A percentile compares a stretch with the other conserved stretches of the same genome.
Evolutionary conservation across 2,113 vertebrate species (phyloP).

Genomic region (Xenopus tropicalis): DNA sequence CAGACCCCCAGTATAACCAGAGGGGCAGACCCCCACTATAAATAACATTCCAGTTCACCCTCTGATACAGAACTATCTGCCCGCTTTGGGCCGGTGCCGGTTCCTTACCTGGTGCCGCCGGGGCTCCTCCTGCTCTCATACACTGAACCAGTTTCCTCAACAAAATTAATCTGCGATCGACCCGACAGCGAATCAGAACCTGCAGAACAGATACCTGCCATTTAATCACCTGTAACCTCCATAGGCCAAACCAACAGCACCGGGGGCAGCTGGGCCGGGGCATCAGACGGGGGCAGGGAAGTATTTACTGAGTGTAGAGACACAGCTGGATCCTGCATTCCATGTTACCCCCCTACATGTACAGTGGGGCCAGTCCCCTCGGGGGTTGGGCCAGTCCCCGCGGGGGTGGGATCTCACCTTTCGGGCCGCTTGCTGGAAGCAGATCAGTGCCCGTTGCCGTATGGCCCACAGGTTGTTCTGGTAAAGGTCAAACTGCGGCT

Average conservation of each 20-base stretch:
- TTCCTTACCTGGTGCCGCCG: not conserved
- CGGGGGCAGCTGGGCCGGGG: too few species aligned
- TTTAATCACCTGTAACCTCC: not conserved
- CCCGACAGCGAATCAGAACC: conserved; percentile 69
- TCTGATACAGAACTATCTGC: too few species aligned
- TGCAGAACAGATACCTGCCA: conserved; percentile 42
- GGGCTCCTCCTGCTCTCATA: conserved; percentile 1
- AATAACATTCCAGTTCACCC: too few species aligned
- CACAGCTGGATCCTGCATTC: too few species aligned
- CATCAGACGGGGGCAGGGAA: too few species aligned
- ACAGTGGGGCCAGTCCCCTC: not conserved
- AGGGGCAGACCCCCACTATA: too few species aligned
- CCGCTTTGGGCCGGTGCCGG: not conserved
- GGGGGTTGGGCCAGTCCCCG: too few species aligned
- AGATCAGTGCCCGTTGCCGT: conserved; percentile 61
- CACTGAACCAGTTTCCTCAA: conserved; percentile 56
- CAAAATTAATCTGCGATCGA: conserved; percentile 62
- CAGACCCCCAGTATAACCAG: too few species aligned
- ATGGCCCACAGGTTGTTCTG: conserved; percentile 65
- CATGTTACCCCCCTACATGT: too few species aligned
- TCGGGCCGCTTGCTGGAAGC: conserved; percentile 80
- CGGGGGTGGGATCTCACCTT: conserved; percentile 76
- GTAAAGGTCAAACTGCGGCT: conserved; percentile 70
- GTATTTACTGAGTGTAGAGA: too few species aligned
- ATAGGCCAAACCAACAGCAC: too few species aligned